Percentiles rank a stretch among this genome's conserved stretches.
These are phyloP conservation scores for Theristicus caerulescens DNA, from an alignment of 2,113 vertebrate species.

Conservation along the genomic window DNA sequence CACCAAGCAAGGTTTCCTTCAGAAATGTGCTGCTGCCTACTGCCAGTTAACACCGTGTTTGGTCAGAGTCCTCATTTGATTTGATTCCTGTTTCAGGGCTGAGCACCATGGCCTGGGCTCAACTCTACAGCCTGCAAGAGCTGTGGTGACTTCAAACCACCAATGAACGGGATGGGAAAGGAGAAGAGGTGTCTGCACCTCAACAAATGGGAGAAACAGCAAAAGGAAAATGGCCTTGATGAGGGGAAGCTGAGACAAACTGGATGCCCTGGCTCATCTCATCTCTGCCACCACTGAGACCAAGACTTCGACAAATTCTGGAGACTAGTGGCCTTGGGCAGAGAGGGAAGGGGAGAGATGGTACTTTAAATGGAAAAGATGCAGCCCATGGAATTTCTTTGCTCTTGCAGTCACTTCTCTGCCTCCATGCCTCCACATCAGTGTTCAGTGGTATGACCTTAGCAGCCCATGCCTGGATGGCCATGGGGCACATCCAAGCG, in stretches of 20 bases:
- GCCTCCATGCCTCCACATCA: neutral
- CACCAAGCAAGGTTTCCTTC: neutral
- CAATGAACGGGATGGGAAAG: neutral
- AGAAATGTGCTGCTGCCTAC: neutral
- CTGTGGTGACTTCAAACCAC: neutral
- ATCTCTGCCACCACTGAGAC: neutral
- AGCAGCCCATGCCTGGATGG: neutral
- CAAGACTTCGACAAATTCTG: neutral
- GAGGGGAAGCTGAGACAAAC: neutral
- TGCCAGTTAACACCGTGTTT: neutral
- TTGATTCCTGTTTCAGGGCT: neutral
- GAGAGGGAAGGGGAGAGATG: accelerated
- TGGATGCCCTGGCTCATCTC: neutral
- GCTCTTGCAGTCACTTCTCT: neutral
- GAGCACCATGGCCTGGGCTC: accelerated
- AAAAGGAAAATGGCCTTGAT: neutral
- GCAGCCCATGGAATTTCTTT: neutral
- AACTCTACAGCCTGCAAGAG: neutral
- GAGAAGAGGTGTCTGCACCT: neutral
- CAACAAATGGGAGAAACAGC: neutral
- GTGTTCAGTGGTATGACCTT: neutral
- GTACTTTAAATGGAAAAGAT: neutral
- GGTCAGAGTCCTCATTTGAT: neutral
- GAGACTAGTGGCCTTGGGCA: neutral
- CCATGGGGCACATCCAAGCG: neutral